Conservation (phyloP, 2,113 vertebrate genomes). For the Peromyscus californicus region DNA sequence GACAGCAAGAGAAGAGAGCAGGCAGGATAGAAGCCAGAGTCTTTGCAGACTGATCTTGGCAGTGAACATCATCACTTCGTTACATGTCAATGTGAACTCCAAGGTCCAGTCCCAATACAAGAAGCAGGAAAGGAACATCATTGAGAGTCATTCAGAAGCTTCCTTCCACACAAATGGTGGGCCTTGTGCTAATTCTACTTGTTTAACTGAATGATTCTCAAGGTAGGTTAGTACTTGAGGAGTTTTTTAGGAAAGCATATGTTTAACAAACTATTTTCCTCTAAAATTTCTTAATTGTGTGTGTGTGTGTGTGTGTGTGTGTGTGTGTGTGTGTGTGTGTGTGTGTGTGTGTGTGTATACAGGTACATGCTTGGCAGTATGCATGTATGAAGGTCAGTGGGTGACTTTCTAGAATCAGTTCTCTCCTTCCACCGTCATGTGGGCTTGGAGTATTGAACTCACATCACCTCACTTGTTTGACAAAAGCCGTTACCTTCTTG, state of each 20-base stretch:
- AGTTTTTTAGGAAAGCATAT: not conserved
- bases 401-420: not conserved
- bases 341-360: not conserved
- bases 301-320: too few species aligned
- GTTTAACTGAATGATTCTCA: constrained; percentile 45
- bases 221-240: not conserved
- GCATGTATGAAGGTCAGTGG: not conserved
- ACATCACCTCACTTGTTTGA: not conserved
- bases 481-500: not conserved
- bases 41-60: not conserved
- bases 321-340: not conserved
- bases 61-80: not conserved
- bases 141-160: not conserved
- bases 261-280: not conserved
- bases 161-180: rapidly evolving
- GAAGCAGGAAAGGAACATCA: rapidly evolving
- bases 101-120: not conserved
- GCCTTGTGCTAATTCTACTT: not conserved
- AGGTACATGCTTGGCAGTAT: not conserved
- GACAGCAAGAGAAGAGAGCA: not conserved
- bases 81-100: not conserved
- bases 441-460: not conserved
- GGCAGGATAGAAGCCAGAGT: not conserved
- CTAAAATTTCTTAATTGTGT: not conserved
- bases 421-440: not conserved